Conservation (phyloP, 2,797 vertebrate genomes). For the Meriones psammophilus region DNA sequence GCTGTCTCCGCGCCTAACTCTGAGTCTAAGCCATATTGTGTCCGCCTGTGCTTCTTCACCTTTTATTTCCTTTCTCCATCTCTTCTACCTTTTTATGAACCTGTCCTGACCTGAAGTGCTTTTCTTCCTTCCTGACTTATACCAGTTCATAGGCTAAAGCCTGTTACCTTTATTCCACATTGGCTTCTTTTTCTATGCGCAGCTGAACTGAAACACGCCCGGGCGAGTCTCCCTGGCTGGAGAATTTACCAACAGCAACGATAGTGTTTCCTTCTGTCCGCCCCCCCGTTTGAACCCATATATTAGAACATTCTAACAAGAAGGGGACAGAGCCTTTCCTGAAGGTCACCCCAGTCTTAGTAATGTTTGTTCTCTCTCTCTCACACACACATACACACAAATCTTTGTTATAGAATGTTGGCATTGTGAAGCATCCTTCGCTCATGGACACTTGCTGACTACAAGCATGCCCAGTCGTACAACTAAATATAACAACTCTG, state of each 20-base stretch:
- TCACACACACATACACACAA: too few species aligned
- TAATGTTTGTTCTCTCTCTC: background rate
- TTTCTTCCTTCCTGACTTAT: background rate
- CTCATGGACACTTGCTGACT: background rate
- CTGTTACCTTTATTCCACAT: background rate
- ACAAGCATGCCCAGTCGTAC: background rate
- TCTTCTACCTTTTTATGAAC: background rate
- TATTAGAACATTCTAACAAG: background rate
- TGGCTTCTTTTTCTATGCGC: rapidly evolving
- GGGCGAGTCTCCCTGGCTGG: background rate
- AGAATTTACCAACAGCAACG: background rate
- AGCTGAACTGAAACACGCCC: background rate
- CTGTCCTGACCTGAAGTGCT: background rate
- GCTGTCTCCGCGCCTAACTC: background rate
- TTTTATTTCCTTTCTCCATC: background rate
- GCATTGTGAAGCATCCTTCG: background rate
- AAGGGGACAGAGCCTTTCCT: background rate
- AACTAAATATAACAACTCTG: background rate
- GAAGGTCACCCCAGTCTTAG: background rate
- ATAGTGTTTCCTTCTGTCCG: background rate
- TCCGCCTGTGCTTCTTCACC: background rate
- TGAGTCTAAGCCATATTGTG: background rate
- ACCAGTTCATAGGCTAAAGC: background rate
- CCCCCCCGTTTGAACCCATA: rapidly evolving
- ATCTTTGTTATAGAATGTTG: background rate